These are phyloP conservation scores for Dromococcyx pavoninus DNA, from an alignment of 2,797 vertebrate genomes.

Conservation along the genomic window DNA sequence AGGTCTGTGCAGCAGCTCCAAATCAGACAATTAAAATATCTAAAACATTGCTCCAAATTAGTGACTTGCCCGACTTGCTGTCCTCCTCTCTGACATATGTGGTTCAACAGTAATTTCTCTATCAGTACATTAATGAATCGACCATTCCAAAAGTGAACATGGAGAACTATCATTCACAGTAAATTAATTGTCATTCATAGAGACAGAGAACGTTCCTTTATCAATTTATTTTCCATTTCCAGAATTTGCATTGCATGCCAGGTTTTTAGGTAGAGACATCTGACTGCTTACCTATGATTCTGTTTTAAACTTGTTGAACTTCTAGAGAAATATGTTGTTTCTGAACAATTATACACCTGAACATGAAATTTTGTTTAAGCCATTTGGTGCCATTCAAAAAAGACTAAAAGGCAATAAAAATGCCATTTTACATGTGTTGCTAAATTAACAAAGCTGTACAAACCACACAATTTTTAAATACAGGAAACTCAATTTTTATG, in stretches of 20 bases:
- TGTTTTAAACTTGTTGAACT: not conserved
- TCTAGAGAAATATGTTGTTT: not conserved
- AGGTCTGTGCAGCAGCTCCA: not conserved
- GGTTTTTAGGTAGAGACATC: not conserved
- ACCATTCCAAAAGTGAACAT: not conserved
- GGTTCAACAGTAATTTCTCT: not conserved
- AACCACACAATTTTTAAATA: not conserved
- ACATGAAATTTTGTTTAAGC: not conserved
- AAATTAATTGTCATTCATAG: not conserved
- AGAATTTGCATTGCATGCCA: not conserved
- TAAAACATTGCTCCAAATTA: not conserved
- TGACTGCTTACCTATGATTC: not conserved
- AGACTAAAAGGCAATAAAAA: not conserved
- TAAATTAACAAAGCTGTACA: not conserved
- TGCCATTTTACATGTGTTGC: not conserved
- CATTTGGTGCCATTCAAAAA: not conserved
- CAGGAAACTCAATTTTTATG: not conserved
- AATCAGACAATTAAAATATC: not conserved
- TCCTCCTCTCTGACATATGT: not conserved
- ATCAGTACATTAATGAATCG: not conserved
- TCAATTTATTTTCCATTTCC: not conserved
- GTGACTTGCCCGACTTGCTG: not conserved
- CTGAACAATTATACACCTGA: not conserved
- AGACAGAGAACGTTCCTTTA: not conserved
- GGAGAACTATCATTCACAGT: not conserved